These are phyloP conservation scores for Aphidius gifuensis DNA, from an alignment of 1,140 invertebrate species.

Conservation along the genomic window DNA sequence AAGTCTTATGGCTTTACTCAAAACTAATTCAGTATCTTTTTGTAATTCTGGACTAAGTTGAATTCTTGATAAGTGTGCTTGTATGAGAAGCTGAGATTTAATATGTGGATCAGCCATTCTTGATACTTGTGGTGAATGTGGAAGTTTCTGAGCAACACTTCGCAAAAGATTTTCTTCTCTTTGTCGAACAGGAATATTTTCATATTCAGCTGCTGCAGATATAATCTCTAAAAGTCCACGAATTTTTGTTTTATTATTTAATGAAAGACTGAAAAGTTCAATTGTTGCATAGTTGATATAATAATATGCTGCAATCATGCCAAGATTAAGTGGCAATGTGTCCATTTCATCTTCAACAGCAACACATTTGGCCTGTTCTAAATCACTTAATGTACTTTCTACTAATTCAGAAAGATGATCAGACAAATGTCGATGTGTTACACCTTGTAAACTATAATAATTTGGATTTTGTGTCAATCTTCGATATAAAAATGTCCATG, in stretches of 20 bases:
- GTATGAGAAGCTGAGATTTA: conserved; percentile 93
- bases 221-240: conserved; percentile 97
- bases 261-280: conserved; percentile 93
- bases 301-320: conserved; percentile 99
- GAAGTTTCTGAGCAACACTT: conserved; percentile 72
- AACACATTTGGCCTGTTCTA: conserved; percentile 98
- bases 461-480: conserved; percentile 98
- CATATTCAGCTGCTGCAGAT: conserved; percentile 95
- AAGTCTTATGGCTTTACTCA: conserved; percentile 83
- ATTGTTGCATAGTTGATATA: conserved; percentile 99
- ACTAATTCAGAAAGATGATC: conserved; percentile 98
- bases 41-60: conserved; percentile 94
- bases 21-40: conserved; percentile 90
- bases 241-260: conserved; percentile 97
- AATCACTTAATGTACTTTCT: conserved; percentile 90
- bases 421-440: conserved; percentile 94
- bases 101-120: conserved; percentile 95
- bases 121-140: conserved; percentile 65
- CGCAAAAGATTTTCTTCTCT: conserved; percentile 89
- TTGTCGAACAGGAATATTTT: conserved; percentile 90
- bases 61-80: conserved; percentile 92
- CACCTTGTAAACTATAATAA: conserved; percentile 97
- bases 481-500: conserved; percentile 98
- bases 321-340: conserved; percentile 91
- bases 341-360: conserved; percentile 98